A percentile compares a stretch with the other conserved stretches of the same genome.
Evolutionary conservation across 2,797 vertebrate species (phyloP).

Genomic region (Staurois parvus): DNA sequence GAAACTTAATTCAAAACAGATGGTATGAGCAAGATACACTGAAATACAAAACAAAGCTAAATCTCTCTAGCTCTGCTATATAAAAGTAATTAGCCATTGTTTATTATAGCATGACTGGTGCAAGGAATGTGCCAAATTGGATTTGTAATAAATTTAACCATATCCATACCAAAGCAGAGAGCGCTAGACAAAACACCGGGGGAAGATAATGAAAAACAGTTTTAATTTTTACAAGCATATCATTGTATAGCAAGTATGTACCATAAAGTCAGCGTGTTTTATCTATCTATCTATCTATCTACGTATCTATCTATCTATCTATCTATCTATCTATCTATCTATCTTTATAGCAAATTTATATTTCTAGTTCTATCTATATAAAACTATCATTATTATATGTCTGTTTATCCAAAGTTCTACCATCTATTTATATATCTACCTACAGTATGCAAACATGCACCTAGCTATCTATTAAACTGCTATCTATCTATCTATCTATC

Average conservation of each 20-base stretch:
- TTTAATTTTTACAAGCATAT: neutral
- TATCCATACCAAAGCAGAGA: neutral
- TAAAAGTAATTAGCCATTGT: constrained; percentile 56
- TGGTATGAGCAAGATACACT: constrained; percentile 47
- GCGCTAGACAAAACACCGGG: neutral
- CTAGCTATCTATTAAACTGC: no score
- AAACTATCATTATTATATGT: neutral
- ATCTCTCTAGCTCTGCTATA: constrained; percentile 42
- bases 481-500: constrained; percentile 9
- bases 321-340: no score
- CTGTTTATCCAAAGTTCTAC: neutral
- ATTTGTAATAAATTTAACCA: constrained; percentile 32
- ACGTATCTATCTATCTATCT: no score
- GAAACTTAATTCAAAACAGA: constrained; percentile 49
- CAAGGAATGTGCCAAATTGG: constrained; percentile 33
- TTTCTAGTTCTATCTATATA: no score
- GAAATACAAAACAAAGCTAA: constrained; percentile 50
- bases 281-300: no score
- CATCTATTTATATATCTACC: neutral
- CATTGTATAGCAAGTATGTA: neutral
- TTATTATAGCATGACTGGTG: constrained; percentile 47
- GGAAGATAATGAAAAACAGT: neutral
- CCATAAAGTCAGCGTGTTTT: no score
- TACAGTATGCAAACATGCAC: no score
- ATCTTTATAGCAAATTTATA: no score